phyloP scores from a whole-genome alignment of 92 coral and sea anemone species.

The Parazoanthus atlanticus region DNA sequence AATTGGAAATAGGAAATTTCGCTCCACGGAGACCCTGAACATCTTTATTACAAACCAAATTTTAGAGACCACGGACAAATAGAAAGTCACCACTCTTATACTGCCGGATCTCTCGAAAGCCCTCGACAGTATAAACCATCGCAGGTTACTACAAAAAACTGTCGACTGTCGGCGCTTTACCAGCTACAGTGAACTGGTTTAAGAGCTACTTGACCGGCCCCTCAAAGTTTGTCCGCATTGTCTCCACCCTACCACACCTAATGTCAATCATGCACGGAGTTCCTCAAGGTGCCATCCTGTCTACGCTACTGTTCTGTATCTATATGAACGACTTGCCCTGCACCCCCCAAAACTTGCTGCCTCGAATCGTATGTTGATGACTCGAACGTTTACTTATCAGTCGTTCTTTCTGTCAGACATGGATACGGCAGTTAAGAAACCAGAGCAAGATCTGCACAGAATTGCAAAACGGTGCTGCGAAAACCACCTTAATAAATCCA shows the following conservation, averaged over 20 bases:
- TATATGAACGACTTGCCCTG: slow-evolving; percentile 20
- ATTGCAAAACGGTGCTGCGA: slow-evolving; percentile 25
- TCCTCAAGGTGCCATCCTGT: slow-evolving; percentile 34
- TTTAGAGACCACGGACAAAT: too few relatives aligned
- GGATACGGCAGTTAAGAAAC: slow-evolving; percentile 19
- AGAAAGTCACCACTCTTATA: too few relatives aligned
- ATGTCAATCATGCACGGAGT: slow-evolving; percentile 7
- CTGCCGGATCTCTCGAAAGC: slow-evolving; percentile 39
- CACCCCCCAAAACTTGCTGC: slow-evolving; percentile 22
- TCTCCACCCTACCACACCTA: not conserved
- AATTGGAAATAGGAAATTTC: slow-evolving; percentile 46
- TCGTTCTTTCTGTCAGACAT: not conserved
- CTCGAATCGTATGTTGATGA: slow-evolving; percentile 26
- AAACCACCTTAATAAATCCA: not conserved
- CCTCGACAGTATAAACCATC: slow-evolving; percentile 39
- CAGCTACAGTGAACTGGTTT: too few relatives aligned
- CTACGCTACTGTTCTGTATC: slow-evolving; percentile 25
- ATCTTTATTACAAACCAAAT: slow-evolving; percentile 24
- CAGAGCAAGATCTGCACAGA: slow-evolving; percentile 27
- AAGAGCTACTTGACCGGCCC: slow-evolving; percentile 47
- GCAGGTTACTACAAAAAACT: slow-evolving; percentile 43
- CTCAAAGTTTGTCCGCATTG: slow-evolving; percentile 13
- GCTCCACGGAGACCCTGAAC: slow-evolving; percentile 54
- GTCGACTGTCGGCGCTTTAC: slow-evolving; percentile 25
- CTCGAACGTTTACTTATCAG: slow-evolving; percentile 11